These are phyloP conservation scores for Brachyalestes nurse DNA, from an alignment of 2,797 vertebrate species.

Conservation along the genomic window DNA sequence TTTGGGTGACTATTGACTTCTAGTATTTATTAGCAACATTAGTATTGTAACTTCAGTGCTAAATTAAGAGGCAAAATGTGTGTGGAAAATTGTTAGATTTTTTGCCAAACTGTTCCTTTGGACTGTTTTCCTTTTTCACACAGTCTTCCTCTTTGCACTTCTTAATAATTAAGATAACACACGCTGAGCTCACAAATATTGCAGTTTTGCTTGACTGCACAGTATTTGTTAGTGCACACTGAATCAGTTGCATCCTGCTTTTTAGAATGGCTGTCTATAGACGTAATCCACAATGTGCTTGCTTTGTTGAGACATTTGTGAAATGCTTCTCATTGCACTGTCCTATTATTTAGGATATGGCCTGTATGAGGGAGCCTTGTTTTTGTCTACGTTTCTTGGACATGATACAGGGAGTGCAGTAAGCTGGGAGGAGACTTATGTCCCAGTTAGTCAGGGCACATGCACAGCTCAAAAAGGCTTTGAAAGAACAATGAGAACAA, in stretches of 20 bases:
- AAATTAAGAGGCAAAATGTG: too few relatives aligned
- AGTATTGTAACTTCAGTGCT: too few relatives aligned
- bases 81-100: too few relatives aligned
- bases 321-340: not conserved
- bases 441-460: constrained; percentile 52
- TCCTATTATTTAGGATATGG: constrained; percentile 36
- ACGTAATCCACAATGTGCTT: constrained; percentile 9
- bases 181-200: constrained; percentile 27
- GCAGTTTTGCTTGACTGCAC: constrained; percentile 20
- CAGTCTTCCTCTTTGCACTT: constrained; percentile 8
- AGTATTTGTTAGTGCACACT: not conserved
- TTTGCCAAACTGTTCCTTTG: too few relatives aligned
- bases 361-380: constrained; percentile 19
- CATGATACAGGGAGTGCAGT: constrained; percentile 30
- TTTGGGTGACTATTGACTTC: too few relatives aligned
- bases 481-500: constrained; percentile 27
- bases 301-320: constrained; percentile 33
- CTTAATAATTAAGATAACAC: constrained; percentile 24
- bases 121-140: constrained; percentile 6
- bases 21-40: too few relatives aligned
- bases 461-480: constrained; percentile 37
- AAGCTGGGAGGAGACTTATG: constrained; percentile 37
- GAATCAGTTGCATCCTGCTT: constrained; percentile 29
- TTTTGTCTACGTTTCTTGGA: constrained; percentile 34
- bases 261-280: constrained; percentile 31